Percentiles rank a stretch among this genome's conserved stretches.
Evolutionary conservation across 1,140 invertebrate genomes (phyloP).

Genomic region (Drosophila orena): DNA sequence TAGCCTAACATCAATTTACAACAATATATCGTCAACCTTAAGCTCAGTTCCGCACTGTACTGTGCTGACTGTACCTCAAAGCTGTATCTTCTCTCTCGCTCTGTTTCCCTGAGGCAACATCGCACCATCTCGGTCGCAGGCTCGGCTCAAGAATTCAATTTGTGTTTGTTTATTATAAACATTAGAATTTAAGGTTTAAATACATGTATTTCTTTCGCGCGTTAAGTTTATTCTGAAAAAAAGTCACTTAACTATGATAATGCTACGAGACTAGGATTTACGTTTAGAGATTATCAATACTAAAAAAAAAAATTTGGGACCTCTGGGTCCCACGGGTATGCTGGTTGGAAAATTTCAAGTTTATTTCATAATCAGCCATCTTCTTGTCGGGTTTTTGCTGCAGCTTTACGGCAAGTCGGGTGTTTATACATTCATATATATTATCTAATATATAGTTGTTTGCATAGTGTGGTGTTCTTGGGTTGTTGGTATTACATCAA

Average conservation of each 20-base stretch:
- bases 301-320: slow-evolving; percentile 44
- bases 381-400: slow-evolving; percentile 18
- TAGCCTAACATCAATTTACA: slow-evolving; percentile 11
- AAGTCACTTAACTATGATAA: slow-evolving; percentile 65
- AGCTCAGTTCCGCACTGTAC: slow-evolving; percentile 6
- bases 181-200: slow-evolving; percentile 21
- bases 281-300: slow-evolving; percentile 33
- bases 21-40: slow-evolving; percentile 1
- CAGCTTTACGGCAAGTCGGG: slow-evolving; percentile 16
- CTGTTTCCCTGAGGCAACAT: slow-evolving; percentile 14
- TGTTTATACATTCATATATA: slow-evolving; percentile 46
- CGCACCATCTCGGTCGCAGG: slow-evolving; percentile 11
- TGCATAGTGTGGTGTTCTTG: slow-evolving; percentile 23
- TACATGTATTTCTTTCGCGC: slow-evolving; percentile 37
- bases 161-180: slow-evolving; percentile 30
- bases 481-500: slow-evolving; percentile 42
- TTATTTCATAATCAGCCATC: slow-evolving; percentile 47
- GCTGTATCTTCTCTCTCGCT: slow-evolving; percentile 30
- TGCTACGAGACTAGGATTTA: slow-evolving; percentile 73
- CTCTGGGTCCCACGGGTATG: slow-evolving; percentile 21
- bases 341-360: slow-evolving; percentile 42
- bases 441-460: slow-evolving; percentile 33
- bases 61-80: slow-evolving; percentile 18
- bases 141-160: background rate
- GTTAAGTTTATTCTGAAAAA: slow-evolving; percentile 59